phyloP scores from a whole-genome alignment of 2,113 vertebrate genomes.

The Nesoenas mayeri region DNA sequence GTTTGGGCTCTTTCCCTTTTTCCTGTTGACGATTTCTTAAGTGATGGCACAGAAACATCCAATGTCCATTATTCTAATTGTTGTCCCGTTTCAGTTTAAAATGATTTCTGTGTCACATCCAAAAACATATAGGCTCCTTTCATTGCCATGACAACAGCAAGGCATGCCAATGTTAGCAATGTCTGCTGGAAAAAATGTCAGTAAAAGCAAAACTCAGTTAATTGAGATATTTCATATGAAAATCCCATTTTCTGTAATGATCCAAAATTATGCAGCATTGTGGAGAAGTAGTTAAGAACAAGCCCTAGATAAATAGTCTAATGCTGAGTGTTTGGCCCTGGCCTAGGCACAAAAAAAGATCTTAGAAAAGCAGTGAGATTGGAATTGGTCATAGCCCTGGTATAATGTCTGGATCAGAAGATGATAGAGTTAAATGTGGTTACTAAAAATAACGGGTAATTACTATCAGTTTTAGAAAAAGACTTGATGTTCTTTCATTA shows the following conservation, averaged over 20 bases:
- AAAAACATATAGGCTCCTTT: conserved; percentile 8
- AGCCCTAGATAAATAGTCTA: background rate
- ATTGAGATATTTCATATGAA: background rate
- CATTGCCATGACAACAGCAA: conserved; percentile 57
- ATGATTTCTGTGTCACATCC: conserved; percentile 19
- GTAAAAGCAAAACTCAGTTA: conserved; percentile 15
- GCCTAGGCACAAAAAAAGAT: background rate
- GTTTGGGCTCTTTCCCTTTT: background rate
- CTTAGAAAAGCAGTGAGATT: background rate
- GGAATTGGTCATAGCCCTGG: background rate
- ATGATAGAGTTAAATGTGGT: background rate
- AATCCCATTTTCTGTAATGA: background rate
- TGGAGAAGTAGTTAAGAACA: background rate
- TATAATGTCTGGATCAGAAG: background rate
- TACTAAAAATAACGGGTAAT: background rate
- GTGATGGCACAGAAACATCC: background rate
- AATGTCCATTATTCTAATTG: background rate
- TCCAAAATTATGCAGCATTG: background rate
- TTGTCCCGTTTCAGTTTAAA: conserved; percentile 7
- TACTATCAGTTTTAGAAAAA: background rate
- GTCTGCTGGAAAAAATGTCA: background rate
- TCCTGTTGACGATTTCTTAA: background rate
- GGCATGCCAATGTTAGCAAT: background rate
- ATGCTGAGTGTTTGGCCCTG: background rate
- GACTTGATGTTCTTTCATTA: background rate